These are phyloP conservation scores for Empidonax alnorum DNA, from an alignment of 2,113 vertebrate species.

Conservation along the genomic window DNA sequence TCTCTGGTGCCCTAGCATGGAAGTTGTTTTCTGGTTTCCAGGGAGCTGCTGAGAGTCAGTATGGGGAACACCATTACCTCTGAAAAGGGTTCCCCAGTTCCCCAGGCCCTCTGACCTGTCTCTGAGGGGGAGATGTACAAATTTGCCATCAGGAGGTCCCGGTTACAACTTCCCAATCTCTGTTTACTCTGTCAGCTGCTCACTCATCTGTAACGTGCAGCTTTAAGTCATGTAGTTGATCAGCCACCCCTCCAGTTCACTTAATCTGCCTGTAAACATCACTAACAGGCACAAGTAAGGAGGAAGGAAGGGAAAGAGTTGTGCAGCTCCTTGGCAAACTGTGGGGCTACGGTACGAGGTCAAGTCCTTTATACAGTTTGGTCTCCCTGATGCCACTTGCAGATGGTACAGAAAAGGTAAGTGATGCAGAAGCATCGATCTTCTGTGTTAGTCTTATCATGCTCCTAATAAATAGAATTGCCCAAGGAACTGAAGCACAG, in stretches of 20 bases:
- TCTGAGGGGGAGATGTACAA: not conserved
- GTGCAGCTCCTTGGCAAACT: not conserved
- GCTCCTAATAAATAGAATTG: not conserved
- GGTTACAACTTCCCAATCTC: not conserved
- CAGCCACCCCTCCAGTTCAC: not conserved
- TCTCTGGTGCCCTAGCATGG: no score
- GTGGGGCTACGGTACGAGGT: not conserved
- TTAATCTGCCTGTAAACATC: not conserved
- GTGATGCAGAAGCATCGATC: not conserved
- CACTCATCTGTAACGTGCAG: not conserved
- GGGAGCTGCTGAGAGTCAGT: not conserved
- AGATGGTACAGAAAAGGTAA: not conserved
- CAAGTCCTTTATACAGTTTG: not conserved
- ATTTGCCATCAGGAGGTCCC: not conserved
- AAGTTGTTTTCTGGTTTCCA: not conserved
- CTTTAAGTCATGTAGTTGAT: not conserved
- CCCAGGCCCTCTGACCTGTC: no score
- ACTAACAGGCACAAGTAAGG: not conserved
- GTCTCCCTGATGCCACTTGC: not conserved
- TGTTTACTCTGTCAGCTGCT: not conserved
- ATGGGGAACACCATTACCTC: not conserved
- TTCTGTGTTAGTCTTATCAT: not conserved
- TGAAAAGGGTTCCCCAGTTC: not conserved
- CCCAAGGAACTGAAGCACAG: not conserved
- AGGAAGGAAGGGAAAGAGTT: not conserved